These are phyloP conservation scores for Peromyscus maniculatus DNA, from an alignment of 2,113 vertebrate species.

Conservation along the genomic window DNA sequence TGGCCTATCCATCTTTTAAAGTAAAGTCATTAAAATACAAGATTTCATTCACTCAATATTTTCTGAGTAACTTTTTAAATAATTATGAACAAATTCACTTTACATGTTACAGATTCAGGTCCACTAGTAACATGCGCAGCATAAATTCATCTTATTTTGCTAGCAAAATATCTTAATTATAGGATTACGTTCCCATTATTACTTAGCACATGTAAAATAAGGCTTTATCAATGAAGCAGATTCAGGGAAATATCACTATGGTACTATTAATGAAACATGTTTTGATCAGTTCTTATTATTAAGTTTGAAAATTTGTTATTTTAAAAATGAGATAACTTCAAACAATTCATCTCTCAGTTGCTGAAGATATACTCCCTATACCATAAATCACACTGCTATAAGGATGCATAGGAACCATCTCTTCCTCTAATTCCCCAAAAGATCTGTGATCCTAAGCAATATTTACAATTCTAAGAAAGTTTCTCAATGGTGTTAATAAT, in stretches of 20 bases:
- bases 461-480: background rate
- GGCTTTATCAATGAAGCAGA: background rate
- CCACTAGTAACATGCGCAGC: background rate
- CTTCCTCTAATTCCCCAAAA: background rate
- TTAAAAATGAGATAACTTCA: background rate
- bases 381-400: background rate
- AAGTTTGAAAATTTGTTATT: background rate
- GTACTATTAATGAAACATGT: background rate
- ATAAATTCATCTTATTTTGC: constrained; percentile 5
- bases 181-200: background rate
- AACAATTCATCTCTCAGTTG: background rate
- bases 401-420: background rate
- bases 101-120: background rate
- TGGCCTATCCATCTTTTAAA: background rate
- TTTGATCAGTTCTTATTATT: background rate
- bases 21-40: background rate
- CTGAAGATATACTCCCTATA: background rate
- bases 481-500: background rate
- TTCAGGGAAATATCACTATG: background rate
- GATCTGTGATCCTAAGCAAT: background rate
- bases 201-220: background rate
- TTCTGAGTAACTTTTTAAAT: constrained; percentile 30
- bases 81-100: background rate
- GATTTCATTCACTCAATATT: constrained; percentile 26
- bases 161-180: background rate